Base-by-base conservation (phyloP, 2,888 invertebrate species). In the Agrypnus murinus region DNA sequence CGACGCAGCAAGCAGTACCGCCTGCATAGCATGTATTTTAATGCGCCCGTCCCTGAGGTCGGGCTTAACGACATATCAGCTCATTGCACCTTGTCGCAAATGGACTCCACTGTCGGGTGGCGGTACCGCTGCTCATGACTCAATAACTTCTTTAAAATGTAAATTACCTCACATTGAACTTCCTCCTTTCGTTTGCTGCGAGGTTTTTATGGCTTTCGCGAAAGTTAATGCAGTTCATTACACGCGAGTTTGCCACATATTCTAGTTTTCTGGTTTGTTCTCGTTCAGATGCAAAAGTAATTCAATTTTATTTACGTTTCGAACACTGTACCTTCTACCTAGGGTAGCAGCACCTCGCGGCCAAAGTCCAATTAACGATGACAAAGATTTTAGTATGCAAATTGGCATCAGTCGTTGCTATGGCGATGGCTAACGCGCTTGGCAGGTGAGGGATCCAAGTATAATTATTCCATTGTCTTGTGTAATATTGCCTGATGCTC, bases 401-500 rank as follows among this genome's bases (percentile, higher is more conserved):
- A 81, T 81, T 81, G 81, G 77, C 76, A 78, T 79, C 79, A 77
- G 78, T 75, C 75, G 81, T 81, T 79, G 76, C 81, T 72, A 81
- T 80, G 79, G 77, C 72, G 70, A 81, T 78, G 73, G 75, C 74
- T 74, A 74, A 72, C 75, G 75, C 75, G 73, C 73, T 65, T 76
- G 77, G 73, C 80, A 79, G 80, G 78, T 79, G 77, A 77, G 77
- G 78, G 82, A 81, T 81, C 81, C 78, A 74, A 73, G 77, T 78
- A 78, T 82, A 81, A 84, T 83, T 83, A 83, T 82, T 81, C 82
- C 78, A 84, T 84, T 84, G 83, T 83, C 83, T 81, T 79, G 53
- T 70, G 65, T 65, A 65, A 70, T 65, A 62, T 60, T 70, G 65
- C 65, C 40, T 57, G 65, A 69, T 69, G 50, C 45, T 50, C 45